Conservation (phyloP, 2,797 vertebrate genomes). For the Lepus townsendii region DNA sequence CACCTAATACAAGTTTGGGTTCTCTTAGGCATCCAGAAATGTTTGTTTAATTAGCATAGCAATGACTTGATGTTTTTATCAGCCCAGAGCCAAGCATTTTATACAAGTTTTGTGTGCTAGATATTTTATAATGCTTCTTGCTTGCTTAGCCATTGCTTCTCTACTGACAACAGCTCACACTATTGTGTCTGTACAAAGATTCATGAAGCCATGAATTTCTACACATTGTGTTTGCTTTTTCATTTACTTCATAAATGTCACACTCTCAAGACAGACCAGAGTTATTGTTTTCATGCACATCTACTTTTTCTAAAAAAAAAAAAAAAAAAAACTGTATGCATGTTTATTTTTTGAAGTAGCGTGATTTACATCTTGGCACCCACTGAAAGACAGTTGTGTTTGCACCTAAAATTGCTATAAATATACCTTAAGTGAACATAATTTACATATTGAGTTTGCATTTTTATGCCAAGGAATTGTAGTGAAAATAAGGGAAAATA, state of each 20-base stretch:
- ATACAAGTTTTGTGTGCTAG: not conserved
- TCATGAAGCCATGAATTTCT: not conserved
- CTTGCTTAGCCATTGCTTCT: not conserved
- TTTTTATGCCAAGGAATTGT: constrained; percentile 66
- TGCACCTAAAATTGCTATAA: constrained; percentile 74
- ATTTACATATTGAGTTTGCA: constrained; percentile 81
- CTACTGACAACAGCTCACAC: not conserved
- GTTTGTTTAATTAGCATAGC: not conserved
- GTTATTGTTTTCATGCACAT: not conserved
- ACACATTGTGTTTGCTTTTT: not conserved
- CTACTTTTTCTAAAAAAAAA: not conserved
- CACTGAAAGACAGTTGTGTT: constrained; percentile 70
- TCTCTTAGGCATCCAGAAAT: not conserved
- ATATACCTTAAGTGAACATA: constrained; percentile 76
- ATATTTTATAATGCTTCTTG: not conserved
- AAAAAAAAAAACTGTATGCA: not conserved
- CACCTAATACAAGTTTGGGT: not conserved
- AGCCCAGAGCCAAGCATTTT: not conserved
- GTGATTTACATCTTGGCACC: constrained; percentile 80
- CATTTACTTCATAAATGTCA: not conserved
- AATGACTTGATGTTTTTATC: not conserved
- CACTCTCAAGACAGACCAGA: not conserved
- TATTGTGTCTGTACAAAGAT: not conserved
- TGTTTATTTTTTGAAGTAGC: constrained; percentile 50
- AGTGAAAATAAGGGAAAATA: constrained; percentile 81